Evolutionary conservation across 2,888 invertebrate species (phyloP).

Genomic region (Himalopsyche kuldschensis): DNA sequence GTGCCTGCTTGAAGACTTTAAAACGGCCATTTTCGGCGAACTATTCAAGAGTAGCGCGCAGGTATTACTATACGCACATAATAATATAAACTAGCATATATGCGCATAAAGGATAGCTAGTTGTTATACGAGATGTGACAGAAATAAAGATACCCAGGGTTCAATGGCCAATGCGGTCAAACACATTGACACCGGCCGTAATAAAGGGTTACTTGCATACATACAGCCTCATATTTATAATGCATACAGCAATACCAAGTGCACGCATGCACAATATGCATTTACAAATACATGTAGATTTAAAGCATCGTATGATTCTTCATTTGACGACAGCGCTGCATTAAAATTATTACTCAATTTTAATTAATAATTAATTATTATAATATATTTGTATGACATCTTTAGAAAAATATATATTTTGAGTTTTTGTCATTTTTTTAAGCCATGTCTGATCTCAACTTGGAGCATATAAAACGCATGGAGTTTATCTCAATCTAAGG

Average conservation of each 20-base stretch:
- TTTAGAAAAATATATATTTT: too few species aligned
- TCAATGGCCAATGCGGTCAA: constrained; percentile 10
- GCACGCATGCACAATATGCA: background rate
- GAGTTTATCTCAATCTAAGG: too few species aligned
- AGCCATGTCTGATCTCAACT: too few species aligned
- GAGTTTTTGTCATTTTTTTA: too few species aligned
- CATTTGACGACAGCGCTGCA: too few species aligned
- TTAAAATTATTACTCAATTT: too few species aligned
- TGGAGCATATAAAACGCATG: too few species aligned
- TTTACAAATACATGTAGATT: background rate
- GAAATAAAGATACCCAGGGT: constrained; percentile 22
- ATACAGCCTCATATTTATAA: background rate
- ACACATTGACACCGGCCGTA: constrained; percentile 9
- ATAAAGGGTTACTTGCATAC: background rate
- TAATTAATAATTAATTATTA: too few species aligned
- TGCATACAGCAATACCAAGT: background rate
- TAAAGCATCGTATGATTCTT: background rate
- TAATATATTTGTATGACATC: too few species aligned
- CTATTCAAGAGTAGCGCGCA: background rate
- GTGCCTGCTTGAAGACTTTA: too few species aligned
- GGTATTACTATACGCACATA: background rate
- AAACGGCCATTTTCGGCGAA: background rate
- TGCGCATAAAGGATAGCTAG: background rate
- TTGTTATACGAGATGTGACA: constrained; percentile 4
- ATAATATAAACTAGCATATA: background rate